A percentile compares a stretch with the other conserved stretches of the same genome.
Conservation (phyloP, 2,797 vertebrate species). For the Sebastes alutus region DNA sequence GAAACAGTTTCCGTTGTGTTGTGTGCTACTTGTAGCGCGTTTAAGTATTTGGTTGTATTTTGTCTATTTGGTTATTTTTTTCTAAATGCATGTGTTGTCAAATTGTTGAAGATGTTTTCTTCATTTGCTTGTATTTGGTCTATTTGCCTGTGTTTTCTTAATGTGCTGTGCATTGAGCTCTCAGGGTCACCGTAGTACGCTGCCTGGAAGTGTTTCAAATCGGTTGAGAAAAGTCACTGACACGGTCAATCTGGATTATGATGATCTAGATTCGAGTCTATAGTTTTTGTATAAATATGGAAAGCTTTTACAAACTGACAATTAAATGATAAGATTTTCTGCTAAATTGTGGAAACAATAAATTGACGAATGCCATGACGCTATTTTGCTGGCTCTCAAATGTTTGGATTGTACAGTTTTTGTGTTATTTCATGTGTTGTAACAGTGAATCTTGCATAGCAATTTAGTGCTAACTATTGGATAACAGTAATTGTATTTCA, state of each 20-base stretch:
- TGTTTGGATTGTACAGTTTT: not conserved
- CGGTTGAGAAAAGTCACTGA: not conserved
- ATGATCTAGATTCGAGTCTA: not conserved
- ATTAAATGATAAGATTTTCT: not conserved
- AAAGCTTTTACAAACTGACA: not conserved
- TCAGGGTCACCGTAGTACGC: not conserved
- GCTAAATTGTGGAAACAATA: not conserved
- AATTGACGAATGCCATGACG: not conserved
- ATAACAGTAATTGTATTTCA: not conserved
- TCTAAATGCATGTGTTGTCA: not conserved
- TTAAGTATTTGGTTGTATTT: not conserved
- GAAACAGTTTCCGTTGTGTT: not conserved
- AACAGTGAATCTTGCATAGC: not conserved
- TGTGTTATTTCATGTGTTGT: not conserved
- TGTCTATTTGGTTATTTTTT: not conserved
- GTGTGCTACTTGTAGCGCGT: not conserved
- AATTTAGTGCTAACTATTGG: not conserved
- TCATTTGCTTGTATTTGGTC: not conserved
- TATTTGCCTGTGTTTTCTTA: not conserved
- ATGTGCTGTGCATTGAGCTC: not conserved
- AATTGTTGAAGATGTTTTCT: not conserved
- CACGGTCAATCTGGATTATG: not conserved
- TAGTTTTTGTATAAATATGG: not conserved
- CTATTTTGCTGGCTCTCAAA: not conserved
- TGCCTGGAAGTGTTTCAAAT: not conserved